A percentile compares a stretch with the other conserved stretches of the same genome.
Evolutionary conservation across 2,797 vertebrate genomes (phyloP).

Genomic region (Crocidura indochinensis): DNA sequence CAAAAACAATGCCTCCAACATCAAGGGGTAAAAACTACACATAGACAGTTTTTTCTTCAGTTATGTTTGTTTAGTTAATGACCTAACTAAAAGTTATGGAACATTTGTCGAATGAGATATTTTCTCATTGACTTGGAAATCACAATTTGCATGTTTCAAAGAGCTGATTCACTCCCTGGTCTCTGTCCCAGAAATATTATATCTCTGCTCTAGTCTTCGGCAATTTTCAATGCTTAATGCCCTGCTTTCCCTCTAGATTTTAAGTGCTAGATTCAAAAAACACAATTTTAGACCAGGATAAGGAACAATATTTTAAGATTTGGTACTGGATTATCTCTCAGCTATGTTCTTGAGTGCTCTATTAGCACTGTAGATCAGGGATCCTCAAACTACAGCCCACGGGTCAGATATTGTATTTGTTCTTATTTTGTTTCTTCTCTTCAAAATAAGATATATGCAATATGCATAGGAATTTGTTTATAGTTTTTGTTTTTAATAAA

Average conservation of each 20-base stretch:
- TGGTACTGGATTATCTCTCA: conserved; percentile 28
- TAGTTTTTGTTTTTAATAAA: too few species aligned
- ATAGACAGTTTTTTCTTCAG: background rate
- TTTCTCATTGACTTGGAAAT: background rate
- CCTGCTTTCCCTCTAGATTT: too few species aligned
- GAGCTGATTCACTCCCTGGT: background rate
- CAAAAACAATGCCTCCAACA: background rate
- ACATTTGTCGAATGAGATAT: background rate
- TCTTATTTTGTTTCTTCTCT: background rate
- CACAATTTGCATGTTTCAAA: background rate
- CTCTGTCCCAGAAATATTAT: background rate
- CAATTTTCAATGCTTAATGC: background rate
- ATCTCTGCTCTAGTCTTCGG: background rate
- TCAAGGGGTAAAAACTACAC: background rate
- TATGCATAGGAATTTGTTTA: too few species aligned
- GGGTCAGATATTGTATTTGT: too few species aligned
- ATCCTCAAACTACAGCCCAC: too few species aligned
- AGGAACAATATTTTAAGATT: background rate
- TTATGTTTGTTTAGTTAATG: background rate
- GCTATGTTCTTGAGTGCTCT: background rate
- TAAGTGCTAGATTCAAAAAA: background rate
- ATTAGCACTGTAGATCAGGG: background rate
- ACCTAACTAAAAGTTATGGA: background rate
- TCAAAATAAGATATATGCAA: too few species aligned
- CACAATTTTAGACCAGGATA: background rate